phyloP scores from a whole-genome alignment of 2,797 vertebrate genomes.

The Bradypodion ventrale region DNA sequence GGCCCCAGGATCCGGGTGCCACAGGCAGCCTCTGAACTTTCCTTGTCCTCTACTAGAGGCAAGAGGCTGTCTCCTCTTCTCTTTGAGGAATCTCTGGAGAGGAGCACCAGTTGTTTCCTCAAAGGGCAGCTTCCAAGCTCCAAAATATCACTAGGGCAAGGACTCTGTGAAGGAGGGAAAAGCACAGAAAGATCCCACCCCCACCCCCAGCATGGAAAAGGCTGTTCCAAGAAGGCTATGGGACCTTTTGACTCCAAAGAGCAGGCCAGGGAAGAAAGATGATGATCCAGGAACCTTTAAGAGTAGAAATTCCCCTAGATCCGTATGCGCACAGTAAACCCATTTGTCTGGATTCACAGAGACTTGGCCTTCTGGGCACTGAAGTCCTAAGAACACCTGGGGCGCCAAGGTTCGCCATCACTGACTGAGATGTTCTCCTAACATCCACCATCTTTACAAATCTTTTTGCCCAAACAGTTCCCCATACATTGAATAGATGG shows the following conservation, averaged over 20 bases:
- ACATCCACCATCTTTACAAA: too few species aligned
- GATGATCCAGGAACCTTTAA: background rate
- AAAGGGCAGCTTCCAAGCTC: background rate
- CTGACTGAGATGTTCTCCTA: too few species aligned
- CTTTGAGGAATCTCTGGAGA: background rate
- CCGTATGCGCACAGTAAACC: too few species aligned
- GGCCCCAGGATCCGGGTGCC: background rate
- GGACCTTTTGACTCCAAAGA: slow-evolving; percentile 7
- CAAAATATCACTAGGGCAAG: background rate
- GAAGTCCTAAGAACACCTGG: too few species aligned
- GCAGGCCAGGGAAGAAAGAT: slow-evolving; percentile 3
- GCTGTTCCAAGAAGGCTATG: slow-evolving; percentile 38
- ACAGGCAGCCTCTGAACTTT: background rate
- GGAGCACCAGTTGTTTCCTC: background rate
- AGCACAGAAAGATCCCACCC: slow-evolving; percentile 19
- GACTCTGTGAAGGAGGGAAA: background rate
- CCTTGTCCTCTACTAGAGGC: slow-evolving; percentile 16
- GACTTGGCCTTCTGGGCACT: too few species aligned
- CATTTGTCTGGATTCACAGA: too few species aligned
- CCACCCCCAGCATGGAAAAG: slow-evolving; percentile 23
- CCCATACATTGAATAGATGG: too few species aligned
- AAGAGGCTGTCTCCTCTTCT: slow-evolving; percentile 13
- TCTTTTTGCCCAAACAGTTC: too few species aligned
- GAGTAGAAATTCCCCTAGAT: too few species aligned
- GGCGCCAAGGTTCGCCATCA: too few species aligned